These are phyloP conservation scores for Temnothorax curvispinosus DNA, from an alignment of 1,140 invertebrate species.

Conservation along the genomic window DNA sequence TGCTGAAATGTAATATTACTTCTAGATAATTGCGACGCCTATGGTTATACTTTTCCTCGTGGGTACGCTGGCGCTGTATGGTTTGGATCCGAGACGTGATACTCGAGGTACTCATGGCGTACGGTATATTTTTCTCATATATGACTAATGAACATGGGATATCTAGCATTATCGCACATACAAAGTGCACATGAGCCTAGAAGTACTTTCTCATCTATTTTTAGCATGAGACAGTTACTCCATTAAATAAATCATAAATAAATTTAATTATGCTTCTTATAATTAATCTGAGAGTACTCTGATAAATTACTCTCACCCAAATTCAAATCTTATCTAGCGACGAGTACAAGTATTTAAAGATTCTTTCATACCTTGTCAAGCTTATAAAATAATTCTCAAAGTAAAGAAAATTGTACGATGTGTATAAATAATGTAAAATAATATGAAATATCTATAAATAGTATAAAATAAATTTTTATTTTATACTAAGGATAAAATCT, in stretches of 20 bases:
- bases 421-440: not conserved
- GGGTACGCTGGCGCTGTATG: conserved; percentile 2
- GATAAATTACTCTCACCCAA: not conserved
- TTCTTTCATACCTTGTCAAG: not conserved
- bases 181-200: not conserved
- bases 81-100: conserved; percentile 50
- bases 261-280: not conserved
- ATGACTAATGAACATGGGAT: conserved; percentile 22
- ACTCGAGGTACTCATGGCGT: conserved; percentile 5
- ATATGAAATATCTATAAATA: not conserved
- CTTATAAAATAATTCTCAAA: not conserved
- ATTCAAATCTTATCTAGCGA: not conserved
- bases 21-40: conserved; percentile 5
- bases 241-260: not conserved
- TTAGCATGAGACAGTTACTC: not conserved
- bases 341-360: not conserved
- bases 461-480: not conserved
- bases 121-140: conserved; percentile 4
- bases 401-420: not conserved
- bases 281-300: not conserved
- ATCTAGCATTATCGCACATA: not conserved
- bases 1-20: not conserved
- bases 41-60: not conserved
- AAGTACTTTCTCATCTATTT: conserved; percentile 18
- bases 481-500: not conserved